A percentile compares a stretch with the other conserved stretches of the same genome.
phyloP scores from a whole-genome alignment of 2,113 vertebrate genomes.

The Sinocyclocheilus maitianheensis region DNA sequence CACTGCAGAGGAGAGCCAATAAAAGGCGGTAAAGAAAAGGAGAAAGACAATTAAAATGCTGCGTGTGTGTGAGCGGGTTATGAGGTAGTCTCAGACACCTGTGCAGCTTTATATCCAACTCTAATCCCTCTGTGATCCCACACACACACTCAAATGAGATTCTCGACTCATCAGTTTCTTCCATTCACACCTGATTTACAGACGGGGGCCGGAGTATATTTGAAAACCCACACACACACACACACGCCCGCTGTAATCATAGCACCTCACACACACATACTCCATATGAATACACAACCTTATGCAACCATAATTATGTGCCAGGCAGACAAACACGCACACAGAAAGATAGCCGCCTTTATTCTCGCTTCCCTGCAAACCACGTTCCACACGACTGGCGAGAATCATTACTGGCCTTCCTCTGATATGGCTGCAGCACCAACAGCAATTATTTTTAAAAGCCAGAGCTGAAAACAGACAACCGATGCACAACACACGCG shows the following conservation, averaged over 20 bases:
- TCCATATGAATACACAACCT: conserved; percentile 30
- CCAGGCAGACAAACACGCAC: conserved; percentile 32
- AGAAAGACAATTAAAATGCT: conserved; percentile 80
- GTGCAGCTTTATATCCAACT: conserved; percentile 71
- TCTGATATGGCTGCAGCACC: conserved; percentile 70
- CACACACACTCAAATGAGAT: conserved; percentile 39
- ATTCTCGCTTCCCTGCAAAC: conserved; percentile 28
- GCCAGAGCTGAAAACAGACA: conserved; percentile 74
- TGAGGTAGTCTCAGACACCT: conserved; percentile 67
- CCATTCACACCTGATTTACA: conserved; percentile 37
- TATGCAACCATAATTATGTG: conserved; percentile 44
- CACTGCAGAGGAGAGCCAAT: conserved; percentile 78
- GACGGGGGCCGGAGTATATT: background rate
- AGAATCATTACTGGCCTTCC: conserved; percentile 74
- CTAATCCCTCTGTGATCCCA: conserved; percentile 77
- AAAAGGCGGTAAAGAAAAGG: conserved; percentile 78
- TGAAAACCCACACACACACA: conserved; percentile 6
- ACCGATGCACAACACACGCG: conserved; percentile 63
- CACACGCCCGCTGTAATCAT: background rate
- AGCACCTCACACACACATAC: conserved; percentile 23
- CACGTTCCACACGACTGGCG: conserved; percentile 63
- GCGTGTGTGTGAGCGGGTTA: conserved; percentile 36
- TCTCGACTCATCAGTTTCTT: conserved; percentile 34
- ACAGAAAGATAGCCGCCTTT: conserved; percentile 60
- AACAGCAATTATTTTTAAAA: conserved; percentile 81